Base-by-base conservation (phyloP, 2,888 invertebrate genomes). In the Rotaria macrura region DNA sequence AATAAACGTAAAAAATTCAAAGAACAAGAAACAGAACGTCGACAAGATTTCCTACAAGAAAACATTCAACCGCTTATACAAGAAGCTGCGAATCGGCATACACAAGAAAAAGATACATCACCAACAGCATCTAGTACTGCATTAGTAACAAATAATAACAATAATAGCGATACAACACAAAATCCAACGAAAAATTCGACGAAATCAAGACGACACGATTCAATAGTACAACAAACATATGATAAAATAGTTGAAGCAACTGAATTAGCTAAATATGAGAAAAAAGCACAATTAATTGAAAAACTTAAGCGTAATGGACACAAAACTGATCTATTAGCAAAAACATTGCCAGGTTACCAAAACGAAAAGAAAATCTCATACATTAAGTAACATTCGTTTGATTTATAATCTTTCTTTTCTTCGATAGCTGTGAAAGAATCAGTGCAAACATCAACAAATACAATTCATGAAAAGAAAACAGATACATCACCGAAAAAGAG, bases 1-100 rank as follows among this genome's bases (percentile, higher is more conserved):
- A 84, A 86, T 25, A 86, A 86, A 85, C 79, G 79, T 14, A 40
- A 79, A 43, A 79, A 79, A 43, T 43, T 43, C 14, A 43, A 25
- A 20, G 25, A 79, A n/a, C 40, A 79, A 79, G 79, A 79, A n/a
- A 79, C 43, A 9, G 79, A 79, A 43, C 79, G 79, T 43, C 40
- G 43, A 43, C 79, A 79, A 43, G 79, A 79, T 43, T 43, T 79
- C 43, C 12, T 79, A n/a, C 79, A 79, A 10, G 79, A 79, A 43
- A 40, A 79, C n/a, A 34, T 79, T 43, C 43, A 79, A 14, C 79
- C 79, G 1, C 40, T 79, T 43, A 9, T 79, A n/a, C 23, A 79
- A 79, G 43, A 79, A 43, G 79, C 79, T 14, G 12, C 79, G 3
- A 40, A 79, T 79, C 25, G 43, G 10, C 79, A 79, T 79, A 10